phyloP scores from a whole-genome alignment of 1,140 invertebrate species.

The Anastrepha ludens region DNA sequence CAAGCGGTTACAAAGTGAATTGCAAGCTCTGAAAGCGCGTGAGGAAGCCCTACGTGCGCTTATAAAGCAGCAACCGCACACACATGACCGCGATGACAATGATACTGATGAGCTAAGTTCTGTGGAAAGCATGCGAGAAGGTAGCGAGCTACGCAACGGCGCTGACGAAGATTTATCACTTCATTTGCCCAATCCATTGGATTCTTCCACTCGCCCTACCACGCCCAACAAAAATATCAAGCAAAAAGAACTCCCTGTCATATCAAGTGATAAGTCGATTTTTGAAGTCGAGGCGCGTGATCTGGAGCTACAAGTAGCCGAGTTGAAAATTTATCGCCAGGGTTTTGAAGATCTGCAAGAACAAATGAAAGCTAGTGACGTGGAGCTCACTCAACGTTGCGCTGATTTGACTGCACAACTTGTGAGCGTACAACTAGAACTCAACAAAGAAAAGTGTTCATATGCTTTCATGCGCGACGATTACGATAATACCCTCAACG shows the following conservation, averaged over 20 bases:
- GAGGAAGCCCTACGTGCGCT: conserved; percentile 76
- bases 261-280: conserved; percentile 34
- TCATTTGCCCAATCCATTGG: conserved; percentile 55
- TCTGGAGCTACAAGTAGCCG: conserved; percentile 56
- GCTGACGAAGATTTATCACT: conserved; percentile 5
- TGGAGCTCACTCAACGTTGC: conserved; percentile 61
- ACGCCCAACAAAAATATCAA: conserved; percentile 62
- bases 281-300: background rate
- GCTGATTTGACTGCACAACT: conserved; percentile 62
- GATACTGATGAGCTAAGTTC: conserved; percentile 64
- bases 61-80: conserved; percentile 57
- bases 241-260: conserved; percentile 61
- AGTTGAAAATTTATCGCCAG: conserved; percentile 62
- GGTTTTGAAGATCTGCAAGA: conserved; percentile 67
- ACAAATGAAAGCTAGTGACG: conserved; percentile 65
- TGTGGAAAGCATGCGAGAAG: conserved; percentile 67
- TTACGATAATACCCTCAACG: conserved; percentile 63
- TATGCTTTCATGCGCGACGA: conserved; percentile 66
- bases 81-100: conserved; percentile 53
- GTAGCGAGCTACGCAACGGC: conserved; percentile 62
- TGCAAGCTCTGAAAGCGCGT: conserved; percentile 77
- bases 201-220: conserved; percentile 66
- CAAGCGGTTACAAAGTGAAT: conserved; percentile 77
- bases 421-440: conserved; percentile 61
- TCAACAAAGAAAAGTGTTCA: conserved; percentile 61